Base-by-base conservation (phyloP, 2,113 vertebrate genomes). In the Porphyrio hochstetteri region DNA sequence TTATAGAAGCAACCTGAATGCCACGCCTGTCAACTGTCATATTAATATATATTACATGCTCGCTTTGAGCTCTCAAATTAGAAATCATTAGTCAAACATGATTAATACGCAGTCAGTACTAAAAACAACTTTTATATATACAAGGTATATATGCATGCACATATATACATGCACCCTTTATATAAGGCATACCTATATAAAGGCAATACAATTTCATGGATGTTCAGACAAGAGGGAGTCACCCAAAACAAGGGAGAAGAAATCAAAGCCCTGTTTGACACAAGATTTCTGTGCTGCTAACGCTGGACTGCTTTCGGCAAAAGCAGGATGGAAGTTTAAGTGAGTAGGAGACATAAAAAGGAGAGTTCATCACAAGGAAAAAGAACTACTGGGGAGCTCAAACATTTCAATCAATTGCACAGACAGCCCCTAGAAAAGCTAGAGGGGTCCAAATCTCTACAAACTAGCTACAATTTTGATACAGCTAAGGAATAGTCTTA, bases 11-110 rank as follows among this genome's bases (percentile, higher is more conserved):
- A 94, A 76, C 8, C 13, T 27, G 50, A 92, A 88, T 64, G 65
- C 29, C 75, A 94, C 57, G 50, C 18, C n/a, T 80, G 61, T 55
- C 90, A 92, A 59, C n/a, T 52, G 19, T 33, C 33, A 52, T 40
- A 50, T 63, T 67, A 95, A 86, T 42, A 77, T 31, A 75, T 44
- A 75, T 67, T 46, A 56, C 2, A 1, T 16, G 36, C 38, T 60
- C 68, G 64, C 72, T 70, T 27, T 75, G 65, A 91, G 74, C 19
- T 75, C 42, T 81, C 70, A 53, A 72, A 87, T 61, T 56, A 63
- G 52, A 78, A 91, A 76, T 72, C 13, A 72, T 92, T 76, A 88
- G n/a, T 78, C 55, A 90, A 92, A 86, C 75, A 56, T 24, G 31
- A 92, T 68, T 82, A 93, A 88, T 83, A 75, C 0, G 0, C 5